Percentiles rank a stretch among this genome's conserved stretches.
Conservation (phyloP, 2,888 invertebrate genomes). For the Oxytorus armatus region DNA sequence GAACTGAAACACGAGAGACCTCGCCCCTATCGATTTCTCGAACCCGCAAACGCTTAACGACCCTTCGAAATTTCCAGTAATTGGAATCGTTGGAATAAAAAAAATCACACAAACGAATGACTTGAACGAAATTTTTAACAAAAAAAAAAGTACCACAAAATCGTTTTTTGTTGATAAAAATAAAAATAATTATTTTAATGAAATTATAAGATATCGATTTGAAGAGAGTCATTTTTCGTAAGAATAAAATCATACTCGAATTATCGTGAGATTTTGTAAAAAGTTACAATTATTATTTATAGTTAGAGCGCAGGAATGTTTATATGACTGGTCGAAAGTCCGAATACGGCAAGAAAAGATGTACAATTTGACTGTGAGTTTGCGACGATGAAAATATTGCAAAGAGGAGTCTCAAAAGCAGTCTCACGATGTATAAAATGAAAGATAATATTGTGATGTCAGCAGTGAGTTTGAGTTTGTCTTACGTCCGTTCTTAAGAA, state of each 20-base stretch:
- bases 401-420: neutral
- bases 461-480: neutral
- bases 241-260: too few relatives aligned
- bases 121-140: too few relatives aligned
- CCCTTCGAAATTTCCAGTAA: neutral
- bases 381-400: neutral
- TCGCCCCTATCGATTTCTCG: neutral
- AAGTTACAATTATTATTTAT: too few relatives aligned
- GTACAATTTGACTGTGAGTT: too few relatives aligned
- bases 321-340: too few relatives aligned
- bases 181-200: neutral
- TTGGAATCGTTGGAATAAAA: neutral
- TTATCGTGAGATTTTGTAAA: too few relatives aligned
- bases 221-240: too few relatives aligned
- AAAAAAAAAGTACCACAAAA: too few relatives aligned
- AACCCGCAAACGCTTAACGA: neutral
- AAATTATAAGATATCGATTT: too few relatives aligned
- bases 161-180: too few relatives aligned
- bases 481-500: neutral
- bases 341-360: too few relatives aligned
- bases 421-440: neutral
- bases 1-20: neutral
- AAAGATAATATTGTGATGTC: conserved; percentile 48
- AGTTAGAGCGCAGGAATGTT: too few relatives aligned
- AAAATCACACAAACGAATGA: neutral